A percentile compares a stretch with the other conserved stretches of the same genome.
phyloP scores from a whole-genome alignment of 2,113 vertebrate genomes.

The Choloepus hoffmanni region DNA sequence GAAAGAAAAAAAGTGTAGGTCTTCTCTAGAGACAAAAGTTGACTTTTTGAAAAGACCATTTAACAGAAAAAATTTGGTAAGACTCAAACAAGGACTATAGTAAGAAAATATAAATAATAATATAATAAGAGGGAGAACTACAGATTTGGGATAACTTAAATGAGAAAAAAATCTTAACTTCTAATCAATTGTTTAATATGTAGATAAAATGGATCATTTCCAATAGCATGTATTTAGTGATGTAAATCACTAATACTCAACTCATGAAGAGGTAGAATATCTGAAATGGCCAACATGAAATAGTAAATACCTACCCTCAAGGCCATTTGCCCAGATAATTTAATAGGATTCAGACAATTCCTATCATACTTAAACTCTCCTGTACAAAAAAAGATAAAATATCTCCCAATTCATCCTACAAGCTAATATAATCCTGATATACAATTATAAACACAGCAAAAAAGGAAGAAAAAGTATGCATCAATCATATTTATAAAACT shows the following conservation, averaged over 20 bases:
- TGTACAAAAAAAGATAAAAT: not conserved
- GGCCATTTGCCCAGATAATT: not conserved
- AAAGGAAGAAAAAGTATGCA: not conserved
- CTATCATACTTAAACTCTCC: not conserved
- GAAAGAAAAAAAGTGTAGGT: not conserved
- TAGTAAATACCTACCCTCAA: not conserved
- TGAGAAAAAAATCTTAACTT: not conserved
- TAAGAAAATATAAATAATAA: not conserved
- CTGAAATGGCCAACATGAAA: not conserved
- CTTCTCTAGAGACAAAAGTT: not conserved
- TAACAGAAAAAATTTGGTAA: not conserved
- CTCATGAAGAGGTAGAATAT: not conserved
- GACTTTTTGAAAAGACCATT: not conserved
- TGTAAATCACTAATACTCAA: not conserved
- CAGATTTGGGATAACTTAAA: not conserved
- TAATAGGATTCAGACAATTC: not conserved
- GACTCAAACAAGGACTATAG: not conserved
- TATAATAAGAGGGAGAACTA: not conserved
- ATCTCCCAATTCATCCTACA: not conserved
- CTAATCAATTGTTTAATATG: no score
- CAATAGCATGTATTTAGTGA: not conserved
- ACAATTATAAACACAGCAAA: not conserved
- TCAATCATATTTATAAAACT: constrained; percentile 13
- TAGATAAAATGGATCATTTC: not conserved
- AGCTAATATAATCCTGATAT: not conserved